phyloP scores from a whole-genome alignment of 2,113 vertebrate genomes.

The Rhinoptilus africanus region DNA sequence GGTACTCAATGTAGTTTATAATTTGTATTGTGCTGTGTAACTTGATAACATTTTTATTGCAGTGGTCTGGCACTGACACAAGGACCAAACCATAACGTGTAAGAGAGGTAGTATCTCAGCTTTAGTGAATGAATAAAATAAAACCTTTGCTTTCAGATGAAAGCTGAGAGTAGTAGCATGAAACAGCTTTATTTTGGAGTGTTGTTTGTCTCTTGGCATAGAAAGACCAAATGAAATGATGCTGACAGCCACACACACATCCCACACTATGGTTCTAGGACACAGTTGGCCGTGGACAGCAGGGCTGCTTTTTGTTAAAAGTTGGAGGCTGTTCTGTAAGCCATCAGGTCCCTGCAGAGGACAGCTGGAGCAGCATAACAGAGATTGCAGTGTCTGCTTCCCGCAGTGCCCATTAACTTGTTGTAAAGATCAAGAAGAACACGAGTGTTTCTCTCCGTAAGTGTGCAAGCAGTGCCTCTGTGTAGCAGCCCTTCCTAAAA shows the following conservation, averaged over 20 bases:
- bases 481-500: neutral
- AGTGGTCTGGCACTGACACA: neutral
- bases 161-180: neutral
- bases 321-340: neutral
- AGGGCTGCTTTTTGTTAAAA: neutral
- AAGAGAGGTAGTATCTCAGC: neutral
- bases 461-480: neutral
- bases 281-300: rapidly evolving
- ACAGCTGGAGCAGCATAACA: neutral
- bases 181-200: neutral
- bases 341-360: neutral
- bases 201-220: neutral
- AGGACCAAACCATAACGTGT: neutral
- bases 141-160: neutral
- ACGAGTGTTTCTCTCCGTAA: rapidly evolving
- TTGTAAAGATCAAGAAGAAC: neutral
- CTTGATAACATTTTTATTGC: neutral
- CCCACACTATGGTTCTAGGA: neutral
- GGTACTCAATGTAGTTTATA: neutral
- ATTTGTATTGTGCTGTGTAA: neutral
- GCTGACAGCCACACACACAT: neutral
- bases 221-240: neutral
- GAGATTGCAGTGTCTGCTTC: neutral
- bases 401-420: neutral
- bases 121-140: neutral